Evolutionary conservation across 2,888 invertebrate species (phyloP).

Genomic region (Drosophila aldrichi): DNA sequence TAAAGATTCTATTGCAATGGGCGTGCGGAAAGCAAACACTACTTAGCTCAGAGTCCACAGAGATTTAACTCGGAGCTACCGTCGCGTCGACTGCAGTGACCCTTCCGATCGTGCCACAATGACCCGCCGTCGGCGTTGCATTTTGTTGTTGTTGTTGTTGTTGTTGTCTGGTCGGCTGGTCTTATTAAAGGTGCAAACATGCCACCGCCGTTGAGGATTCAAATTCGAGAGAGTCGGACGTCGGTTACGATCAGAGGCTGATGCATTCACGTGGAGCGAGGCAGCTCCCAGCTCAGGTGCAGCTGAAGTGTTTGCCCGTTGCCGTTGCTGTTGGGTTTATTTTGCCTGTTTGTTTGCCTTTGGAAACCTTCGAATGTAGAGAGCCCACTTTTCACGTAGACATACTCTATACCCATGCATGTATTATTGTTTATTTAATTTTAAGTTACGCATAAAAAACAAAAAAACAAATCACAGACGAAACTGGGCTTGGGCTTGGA

Average conservation of each 20-base stretch:
- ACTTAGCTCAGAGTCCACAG: conserved; percentile 29
- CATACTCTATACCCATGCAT: conserved; percentile 8
- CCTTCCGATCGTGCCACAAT: conserved; percentile 46
- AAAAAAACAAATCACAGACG: neutral
- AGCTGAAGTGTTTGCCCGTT: conserved; percentile 62
- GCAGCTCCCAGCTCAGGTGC: conserved; percentile 45
- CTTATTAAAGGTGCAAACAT: conserved; percentile 82
- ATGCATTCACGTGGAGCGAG: neutral
- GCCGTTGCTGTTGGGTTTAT: conserved; percentile 59
- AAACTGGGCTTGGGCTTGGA: conserved; percentile 50
- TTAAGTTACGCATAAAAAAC: conserved; percentile 65
- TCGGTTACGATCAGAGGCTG: conserved; percentile 72
- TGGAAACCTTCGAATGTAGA: conserved; percentile 61
- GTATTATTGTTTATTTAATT: conserved; percentile 69
- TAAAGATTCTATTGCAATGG: conserved; percentile 49
- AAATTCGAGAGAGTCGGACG: conserved; percentile 49
- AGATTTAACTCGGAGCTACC: conserved; percentile 36
- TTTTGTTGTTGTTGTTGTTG: conserved; percentile 40
- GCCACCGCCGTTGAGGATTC: conserved; percentile 75
- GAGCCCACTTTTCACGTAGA: conserved; percentile 49
- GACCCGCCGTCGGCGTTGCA: conserved; percentile 47
- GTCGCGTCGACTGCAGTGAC: conserved; percentile 9
- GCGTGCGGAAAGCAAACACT: conserved; percentile 50
- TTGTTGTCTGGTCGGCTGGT: conserved; percentile 56
- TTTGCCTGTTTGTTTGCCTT: conserved; percentile 69